These are phyloP conservation scores for Horisme vitalbata DNA, from an alignment of 2,888 invertebrate genomes.

Conservation along the genomic window DNA sequence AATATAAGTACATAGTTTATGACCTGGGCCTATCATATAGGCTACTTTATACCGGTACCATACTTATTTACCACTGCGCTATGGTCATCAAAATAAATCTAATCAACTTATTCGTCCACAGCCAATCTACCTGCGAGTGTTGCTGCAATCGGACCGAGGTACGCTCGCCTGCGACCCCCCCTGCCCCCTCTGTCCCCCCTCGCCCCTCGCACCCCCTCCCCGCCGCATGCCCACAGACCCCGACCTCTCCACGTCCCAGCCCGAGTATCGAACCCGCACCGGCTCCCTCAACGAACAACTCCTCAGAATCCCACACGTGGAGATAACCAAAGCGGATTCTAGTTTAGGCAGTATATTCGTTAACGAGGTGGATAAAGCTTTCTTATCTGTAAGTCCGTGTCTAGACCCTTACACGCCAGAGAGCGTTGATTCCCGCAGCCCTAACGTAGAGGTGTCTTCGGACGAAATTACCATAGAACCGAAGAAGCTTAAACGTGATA, in stretches of 20 bases:
- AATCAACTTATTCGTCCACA: constrained; percentile 54
- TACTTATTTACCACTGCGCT: too few species aligned
- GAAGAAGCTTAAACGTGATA: constrained; percentile 52
- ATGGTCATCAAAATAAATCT: too few species aligned
- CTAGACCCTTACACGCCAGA: constrained; percentile 93
- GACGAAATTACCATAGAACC: constrained; percentile 55
- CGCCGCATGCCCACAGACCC: constrained; percentile 56
- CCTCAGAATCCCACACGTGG: constrained; percentile 69
- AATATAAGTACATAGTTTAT: too few species aligned
- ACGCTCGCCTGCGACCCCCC: constrained; percentile 83
- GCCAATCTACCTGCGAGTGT: constrained; percentile 91
- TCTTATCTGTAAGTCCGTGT: constrained; percentile 63
- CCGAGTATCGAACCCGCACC: constrained; percentile 49
- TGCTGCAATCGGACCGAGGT: constrained; percentile 90
- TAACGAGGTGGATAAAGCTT: constrained; percentile 79
- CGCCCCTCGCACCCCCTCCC: constrained; percentile 30
- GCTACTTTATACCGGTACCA: too few species aligned
- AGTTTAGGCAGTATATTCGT: constrained; percentile 72
- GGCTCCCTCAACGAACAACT: constrained; percentile 65
- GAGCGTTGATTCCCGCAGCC: constrained; percentile 89
- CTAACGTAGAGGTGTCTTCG: constrained; percentile 75
- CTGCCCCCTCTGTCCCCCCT: constrained; percentile 49
- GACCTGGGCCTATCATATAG: too few species aligned
- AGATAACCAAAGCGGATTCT: constrained; percentile 78
- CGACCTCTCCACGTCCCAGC: constrained; percentile 43